Conservation (phyloP, 2,888 invertebrate genomes). For the Tachina grossa region DNA sequence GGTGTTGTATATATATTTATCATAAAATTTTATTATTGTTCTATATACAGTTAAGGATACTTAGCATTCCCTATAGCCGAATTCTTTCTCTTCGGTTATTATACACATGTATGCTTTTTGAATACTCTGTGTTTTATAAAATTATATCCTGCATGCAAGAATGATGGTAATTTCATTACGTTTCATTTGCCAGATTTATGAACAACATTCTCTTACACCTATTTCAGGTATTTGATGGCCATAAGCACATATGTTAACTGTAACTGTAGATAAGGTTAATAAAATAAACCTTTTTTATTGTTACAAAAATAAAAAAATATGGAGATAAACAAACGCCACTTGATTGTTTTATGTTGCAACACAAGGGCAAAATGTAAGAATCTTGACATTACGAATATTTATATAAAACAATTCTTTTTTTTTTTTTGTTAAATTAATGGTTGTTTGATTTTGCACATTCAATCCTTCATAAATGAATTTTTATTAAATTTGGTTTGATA, state of each 20-base stretch:
- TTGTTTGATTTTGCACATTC: not conserved
- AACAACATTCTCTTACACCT: constrained; percentile 15
- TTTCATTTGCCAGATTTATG: constrained; percentile 60
- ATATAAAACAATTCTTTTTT: not conserved
- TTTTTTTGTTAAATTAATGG: too few relatives aligned
- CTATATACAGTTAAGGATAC: too few relatives aligned
- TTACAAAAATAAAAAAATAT: not conserved
- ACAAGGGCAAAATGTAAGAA: constrained; percentile 3
- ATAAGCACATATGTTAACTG: constrained; percentile 37
- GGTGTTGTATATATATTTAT: too few relatives aligned
- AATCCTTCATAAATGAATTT: not conserved
- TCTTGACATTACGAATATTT: constrained; percentile 21
- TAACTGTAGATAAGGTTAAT: constrained; percentile 40
- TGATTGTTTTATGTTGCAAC: constrained; percentile 14
- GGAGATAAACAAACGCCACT: constrained; percentile 36
- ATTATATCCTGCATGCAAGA: constrained; percentile 17
- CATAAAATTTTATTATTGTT: too few relatives aligned
- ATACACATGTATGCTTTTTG: too few relatives aligned
- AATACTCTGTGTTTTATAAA: not conserved
- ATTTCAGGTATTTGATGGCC: constrained; percentile 33
- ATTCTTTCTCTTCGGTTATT: too few relatives aligned
- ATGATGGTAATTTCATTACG: constrained; percentile 52
- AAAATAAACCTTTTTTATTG: constrained; percentile 29
- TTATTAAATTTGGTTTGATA: not conserved
- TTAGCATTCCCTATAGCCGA: too few relatives aligned